These are phyloP conservation scores for Drosophila truncata DNA, from an alignment of 1,140 invertebrate species.

Conservation along the genomic window DNA sequence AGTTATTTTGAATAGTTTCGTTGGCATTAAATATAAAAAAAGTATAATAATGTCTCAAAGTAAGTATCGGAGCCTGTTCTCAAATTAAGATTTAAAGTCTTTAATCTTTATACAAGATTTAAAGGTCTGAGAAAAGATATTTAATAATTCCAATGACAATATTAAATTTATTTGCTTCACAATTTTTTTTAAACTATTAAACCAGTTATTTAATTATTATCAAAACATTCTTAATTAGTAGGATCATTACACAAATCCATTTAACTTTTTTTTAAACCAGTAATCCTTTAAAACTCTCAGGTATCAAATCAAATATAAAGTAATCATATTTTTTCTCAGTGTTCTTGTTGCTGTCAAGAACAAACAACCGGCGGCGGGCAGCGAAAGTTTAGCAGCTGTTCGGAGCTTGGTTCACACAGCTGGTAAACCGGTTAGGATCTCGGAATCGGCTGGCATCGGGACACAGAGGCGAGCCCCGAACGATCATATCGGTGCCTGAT, in stretches of 20 bases:
- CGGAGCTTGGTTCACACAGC: slow-evolving; percentile 55
- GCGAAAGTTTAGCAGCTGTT: slow-evolving; percentile 75
- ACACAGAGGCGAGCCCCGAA: slow-evolving; percentile 44
- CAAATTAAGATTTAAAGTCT: background rate
- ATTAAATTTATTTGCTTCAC: background rate
- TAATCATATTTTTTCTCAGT: background rate
- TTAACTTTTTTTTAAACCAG: too few species aligned
- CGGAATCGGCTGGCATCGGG: slow-evolving; percentile 15
- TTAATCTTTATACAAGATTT: background rate
- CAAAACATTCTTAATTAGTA: background rate
- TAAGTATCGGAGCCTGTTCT: background rate
- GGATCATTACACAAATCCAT: too few species aligned
- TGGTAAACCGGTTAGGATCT: slow-evolving; percentile 63
- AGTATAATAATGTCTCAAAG: background rate
- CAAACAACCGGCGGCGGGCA: slow-evolving; percentile 62
- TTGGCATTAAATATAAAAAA: too few species aligned
- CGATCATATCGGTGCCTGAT: slow-evolving; percentile 37
- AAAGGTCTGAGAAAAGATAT: background rate
- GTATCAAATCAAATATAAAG: background rate
- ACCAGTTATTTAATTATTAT: too few species aligned
- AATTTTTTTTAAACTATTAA: too few species aligned
- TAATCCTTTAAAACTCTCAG: too few species aligned
- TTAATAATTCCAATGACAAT: background rate
- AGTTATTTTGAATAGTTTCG: background rate
- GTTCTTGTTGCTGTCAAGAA: slow-evolving; percentile 48